Percentiles rank a stretch among this genome's conserved stretches.
These are phyloP conservation scores for Cygnus atratus DNA, from an alignment of 2,113 vertebrate genomes.

Conservation along the genomic window DNA sequence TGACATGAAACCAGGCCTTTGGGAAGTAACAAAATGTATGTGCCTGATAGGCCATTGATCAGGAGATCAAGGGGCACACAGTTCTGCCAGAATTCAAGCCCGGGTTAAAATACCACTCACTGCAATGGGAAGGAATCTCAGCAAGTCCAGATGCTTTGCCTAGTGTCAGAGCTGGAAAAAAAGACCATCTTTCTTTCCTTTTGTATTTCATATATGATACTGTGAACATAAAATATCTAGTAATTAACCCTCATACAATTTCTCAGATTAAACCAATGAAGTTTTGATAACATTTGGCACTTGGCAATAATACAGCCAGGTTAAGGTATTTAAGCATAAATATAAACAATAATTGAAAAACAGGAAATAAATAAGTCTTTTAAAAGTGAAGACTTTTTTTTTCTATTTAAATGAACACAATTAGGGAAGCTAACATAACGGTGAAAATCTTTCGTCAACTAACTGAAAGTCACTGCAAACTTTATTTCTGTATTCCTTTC, in stretches of 20 bases:
- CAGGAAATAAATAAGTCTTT: slow-evolving; percentile 78
- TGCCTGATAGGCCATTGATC: background rate
- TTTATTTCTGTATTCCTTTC: slow-evolving; percentile 64
- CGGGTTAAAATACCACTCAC: background rate
- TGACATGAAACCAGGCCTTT: background rate
- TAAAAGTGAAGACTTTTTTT: slow-evolving; percentile 70
- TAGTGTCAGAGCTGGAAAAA: background rate
- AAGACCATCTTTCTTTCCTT: background rate
- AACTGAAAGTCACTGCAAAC: slow-evolving; percentile 69
- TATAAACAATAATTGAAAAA: slow-evolving; percentile 69
- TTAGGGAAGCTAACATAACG: slow-evolving; percentile 65
- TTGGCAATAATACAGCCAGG: slow-evolving; percentile 73
- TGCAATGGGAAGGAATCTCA: slow-evolving; percentile 24
- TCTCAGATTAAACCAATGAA: slow-evolving; percentile 40
- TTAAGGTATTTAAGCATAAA: slow-evolving; percentile 76
- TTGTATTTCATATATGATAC: background rate
- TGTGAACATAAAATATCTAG: background rate
- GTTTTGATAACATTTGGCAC: slow-evolving; percentile 72
- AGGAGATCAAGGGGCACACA: background rate
- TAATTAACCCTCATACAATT: slow-evolving; percentile 29
- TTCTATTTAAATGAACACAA: slow-evolving; percentile 68
- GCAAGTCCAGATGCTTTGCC: background rate
- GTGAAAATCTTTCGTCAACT: slow-evolving; percentile 57
- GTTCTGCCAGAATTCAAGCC: background rate
- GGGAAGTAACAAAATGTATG: background rate